Evolutionary conservation across 1,140 invertebrate species (phyloP), one percentile per base, ranked within the genome.

Genomic region (Anastatus disparis): DNA sequence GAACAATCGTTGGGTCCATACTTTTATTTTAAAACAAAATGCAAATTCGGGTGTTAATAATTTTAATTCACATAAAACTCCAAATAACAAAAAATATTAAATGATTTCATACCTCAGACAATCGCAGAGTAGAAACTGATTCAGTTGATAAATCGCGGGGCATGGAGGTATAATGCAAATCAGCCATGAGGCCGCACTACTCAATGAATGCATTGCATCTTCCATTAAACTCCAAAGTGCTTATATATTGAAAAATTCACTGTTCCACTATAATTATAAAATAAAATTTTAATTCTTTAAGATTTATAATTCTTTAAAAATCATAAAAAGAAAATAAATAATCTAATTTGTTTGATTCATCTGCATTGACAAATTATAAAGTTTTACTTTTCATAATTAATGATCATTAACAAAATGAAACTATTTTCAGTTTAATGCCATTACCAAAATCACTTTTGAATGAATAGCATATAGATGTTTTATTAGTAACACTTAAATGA

Each of bases 151-250:
- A 77, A 78, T 89, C 86, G 55, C 83, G 81, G 53, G 86, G 84
- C 79, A 89, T 87, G 76, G 88, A 85, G 72, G 84, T 85, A 77
- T 88, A 88, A 77, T 86, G 86, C 87, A 88, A 86, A 71, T 83
- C 77, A 80, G 79, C 80, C 79, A 82, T 81, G 76, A 77, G 76
- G 72, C 72, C 24, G 70, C 55, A 69, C 55, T 70, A 67, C 70
- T 77, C 77, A 75, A 63, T 66, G 76, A 75, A 75, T 65, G 70
- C 80, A 82, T 82, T 53, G 76, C 80, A 82, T 80, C 75, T 76
- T 76, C 69, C 71, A 64, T 73, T 61, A 72, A 71, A 59, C 15
- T 65, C 31, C 17, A 46, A 59, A 53, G 22, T 50, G 2, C 52
- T 50, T 44, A 0, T 46, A n/a, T 38, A 10, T 13, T 35, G n/a